Base-by-base conservation (phyloP, 1,140 invertebrate species). In the Ridgeia piscesae region DNA sequence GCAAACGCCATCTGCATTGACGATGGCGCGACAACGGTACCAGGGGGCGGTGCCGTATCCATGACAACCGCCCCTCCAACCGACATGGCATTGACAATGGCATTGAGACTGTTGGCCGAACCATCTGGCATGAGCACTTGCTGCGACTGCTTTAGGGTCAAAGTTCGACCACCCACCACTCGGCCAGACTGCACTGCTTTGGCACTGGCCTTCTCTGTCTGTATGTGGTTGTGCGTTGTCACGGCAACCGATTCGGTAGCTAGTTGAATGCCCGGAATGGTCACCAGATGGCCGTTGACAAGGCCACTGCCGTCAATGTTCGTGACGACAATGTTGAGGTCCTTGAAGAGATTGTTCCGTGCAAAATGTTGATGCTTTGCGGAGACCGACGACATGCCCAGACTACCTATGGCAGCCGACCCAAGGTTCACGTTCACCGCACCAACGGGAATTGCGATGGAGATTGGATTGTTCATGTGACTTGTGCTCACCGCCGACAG, bases 391-490 rank as follows among this genome's bases (percentile, higher is more conserved):
- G 58, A 77, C 58, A 77, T 77, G 6, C 58, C 58, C 58, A 77
- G 58, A 77, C 58, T 21, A 77, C 58, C 58, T 14, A 77, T 77
- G 27, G 14, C 27, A 9, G 58, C 17, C 58, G 58, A 21, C 11
- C 58, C 58, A 77, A 77, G 58, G 27, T 77, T 77, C 14, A 77
- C 58, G 27, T 77, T 77, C 58, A 77, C 58, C 2, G 58, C 58
- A 21, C 58, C 58, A 21, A 77, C 58, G 6, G 58, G 58, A 77
- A 77, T 77, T 77, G 58, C 58, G 4, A 77, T 77, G 58, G 58
- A 77, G 58, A 77, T 77, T 77, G 58, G 58, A 77, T 77, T 77
- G 27, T 77, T 77, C 58, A 77, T 77, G 58, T 77, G 58, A 77
- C 58, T 77, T 21, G 58, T 17, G 58, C 58, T 77, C 58, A 77